Evolutionary conservation across 1,140 invertebrate species (phyloP).

Genomic region (Drosophila gunungcola): DNA sequence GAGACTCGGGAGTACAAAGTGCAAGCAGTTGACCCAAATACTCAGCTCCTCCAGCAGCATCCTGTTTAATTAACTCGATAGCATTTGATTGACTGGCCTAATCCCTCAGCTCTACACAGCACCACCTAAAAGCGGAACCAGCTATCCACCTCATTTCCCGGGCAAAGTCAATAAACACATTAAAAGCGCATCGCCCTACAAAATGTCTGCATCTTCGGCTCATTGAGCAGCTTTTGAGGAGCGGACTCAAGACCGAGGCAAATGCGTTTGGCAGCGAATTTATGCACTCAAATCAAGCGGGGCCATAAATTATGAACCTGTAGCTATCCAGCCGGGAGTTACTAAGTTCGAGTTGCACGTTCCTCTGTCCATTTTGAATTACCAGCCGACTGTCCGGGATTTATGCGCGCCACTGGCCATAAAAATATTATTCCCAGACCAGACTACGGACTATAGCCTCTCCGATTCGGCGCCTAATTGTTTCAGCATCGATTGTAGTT

Average conservation of each 20-base stretch:
- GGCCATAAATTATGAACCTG: slow-evolving; percentile 67
- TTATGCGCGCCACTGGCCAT: slow-evolving; percentile 68
- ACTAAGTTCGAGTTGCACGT: slow-evolving; percentile 36
- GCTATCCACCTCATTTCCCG: neutral
- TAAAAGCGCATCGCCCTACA: slow-evolving; percentile 58
- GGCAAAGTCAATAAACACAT: slow-evolving; percentile 74
- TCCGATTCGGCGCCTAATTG: slow-evolving; percentile 65
- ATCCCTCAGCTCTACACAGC: neutral
- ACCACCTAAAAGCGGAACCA: neutral
- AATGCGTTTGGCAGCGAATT: slow-evolving; percentile 13
- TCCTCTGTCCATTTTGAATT: slow-evolving; percentile 58
- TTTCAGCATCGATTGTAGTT: slow-evolving; percentile 40
- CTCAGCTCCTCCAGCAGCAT: slow-evolving; percentile 11
- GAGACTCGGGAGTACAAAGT: neutral
- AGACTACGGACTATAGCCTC: slow-evolving; percentile 43
- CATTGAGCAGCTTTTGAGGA: slow-evolving; percentile 55
- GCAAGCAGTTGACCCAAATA: slow-evolving; percentile 27
- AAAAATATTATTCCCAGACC: slow-evolving; percentile 63
- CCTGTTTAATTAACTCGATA: slow-evolving; percentile 36
- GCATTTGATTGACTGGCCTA: slow-evolving; percentile 46
- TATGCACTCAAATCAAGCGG: slow-evolving; percentile 57
- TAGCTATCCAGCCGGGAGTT: slow-evolving; percentile 43
- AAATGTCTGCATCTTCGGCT: slow-evolving; percentile 63
- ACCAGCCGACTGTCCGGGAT: slow-evolving; percentile 47
- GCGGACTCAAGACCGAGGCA: slow-evolving; percentile 11